These are phyloP conservation scores for Epinephelus cyanopodus DNA, from an alignment of 2,113 vertebrate species.

Conservation along the genomic window DNA sequence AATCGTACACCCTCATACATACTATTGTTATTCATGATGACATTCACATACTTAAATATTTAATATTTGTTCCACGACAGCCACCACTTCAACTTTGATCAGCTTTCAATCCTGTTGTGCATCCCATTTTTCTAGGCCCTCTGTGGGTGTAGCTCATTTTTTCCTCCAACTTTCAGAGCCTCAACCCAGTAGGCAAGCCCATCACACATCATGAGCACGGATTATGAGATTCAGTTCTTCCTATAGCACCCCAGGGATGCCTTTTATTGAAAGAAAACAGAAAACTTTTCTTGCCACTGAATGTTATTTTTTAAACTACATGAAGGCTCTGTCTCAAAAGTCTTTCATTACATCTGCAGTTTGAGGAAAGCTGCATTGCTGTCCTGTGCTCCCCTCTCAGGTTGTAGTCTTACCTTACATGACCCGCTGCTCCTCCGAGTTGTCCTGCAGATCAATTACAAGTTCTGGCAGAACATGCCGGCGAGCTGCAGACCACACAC, in stretches of 20 bases:
- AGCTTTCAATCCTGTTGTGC: constrained; percentile 4
- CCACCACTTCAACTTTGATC: background rate
- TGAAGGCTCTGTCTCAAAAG: constrained; percentile 7
- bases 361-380: constrained; percentile 10
- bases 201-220: constrained; percentile 1
- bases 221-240: constrained; percentile 11
- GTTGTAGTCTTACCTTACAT: constrained; percentile 58
- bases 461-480: constrained; percentile 26
- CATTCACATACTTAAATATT: no score
- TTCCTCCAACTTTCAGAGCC: background rate
- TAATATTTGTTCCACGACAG: no score
- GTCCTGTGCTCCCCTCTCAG: constrained; percentile 3
- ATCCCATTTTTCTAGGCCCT: background rate
- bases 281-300: background rate
- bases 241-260: background rate
- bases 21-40: no score
- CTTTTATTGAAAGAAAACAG: constrained; percentile 20
- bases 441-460: constrained; percentile 52
- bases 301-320: background rate
- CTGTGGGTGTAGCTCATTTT: background rate
- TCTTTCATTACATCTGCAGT: constrained; percentile 19
- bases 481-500: constrained; percentile 48
- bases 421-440: constrained; percentile 53
- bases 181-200: constrained; percentile 1
- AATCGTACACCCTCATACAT: no score